Percentiles rank a stretch among this genome's conserved stretches.
Conservation (phyloP, 2,888 invertebrate species). For the Abrostola triplasia region DNA sequence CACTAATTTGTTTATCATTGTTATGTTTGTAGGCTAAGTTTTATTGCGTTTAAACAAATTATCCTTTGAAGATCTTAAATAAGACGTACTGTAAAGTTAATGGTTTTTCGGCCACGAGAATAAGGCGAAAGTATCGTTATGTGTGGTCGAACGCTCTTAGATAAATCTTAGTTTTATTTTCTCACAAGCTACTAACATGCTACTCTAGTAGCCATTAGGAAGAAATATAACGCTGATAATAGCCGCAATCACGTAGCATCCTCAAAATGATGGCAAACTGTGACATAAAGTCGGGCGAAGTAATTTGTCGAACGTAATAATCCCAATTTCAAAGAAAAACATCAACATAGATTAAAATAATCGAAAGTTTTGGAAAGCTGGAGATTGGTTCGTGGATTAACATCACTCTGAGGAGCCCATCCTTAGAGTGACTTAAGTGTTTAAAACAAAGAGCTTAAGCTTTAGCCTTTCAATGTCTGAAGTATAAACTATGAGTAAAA, state of each 20-base stretch:
- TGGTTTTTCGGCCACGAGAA: conserved; percentile 39
- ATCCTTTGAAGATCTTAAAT: conserved; percentile 57
- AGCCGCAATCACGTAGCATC: conserved; percentile 56
- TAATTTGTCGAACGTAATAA: conserved; percentile 21
- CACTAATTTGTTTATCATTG: conserved; percentile 66
- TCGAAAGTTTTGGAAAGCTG: conserved; percentile 21
- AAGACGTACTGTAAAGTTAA: conserved; percentile 54
- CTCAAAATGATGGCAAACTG: conserved; percentile 43
- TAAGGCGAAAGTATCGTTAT: conserved; percentile 19
- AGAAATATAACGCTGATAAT: conserved; percentile 63
- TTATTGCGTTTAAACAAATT: conserved; percentile 56
- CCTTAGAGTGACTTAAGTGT: conserved; percentile 45
- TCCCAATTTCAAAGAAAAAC: conserved; percentile 26
- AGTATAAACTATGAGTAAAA: conserved; percentile 43
- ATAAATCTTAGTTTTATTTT: conserved; percentile 50
- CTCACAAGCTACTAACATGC: conserved; percentile 49
- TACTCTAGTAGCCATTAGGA: conserved; percentile 61
- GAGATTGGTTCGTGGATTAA: conserved; percentile 36
- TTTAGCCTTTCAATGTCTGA: conserved; percentile 25
- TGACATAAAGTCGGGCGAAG: conserved; percentile 24
- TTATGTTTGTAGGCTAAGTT: conserved; percentile 56
- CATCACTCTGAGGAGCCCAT: conserved; percentile 36
- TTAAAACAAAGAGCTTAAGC: conserved; percentile 43
- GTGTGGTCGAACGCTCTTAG: conserved; percentile 20
- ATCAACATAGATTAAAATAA: conserved; percentile 17